These are phyloP conservation scores for Rotaria sp. DNA, from an alignment of 2,888 invertebrate species.

Conservation along the genomic window DNA sequence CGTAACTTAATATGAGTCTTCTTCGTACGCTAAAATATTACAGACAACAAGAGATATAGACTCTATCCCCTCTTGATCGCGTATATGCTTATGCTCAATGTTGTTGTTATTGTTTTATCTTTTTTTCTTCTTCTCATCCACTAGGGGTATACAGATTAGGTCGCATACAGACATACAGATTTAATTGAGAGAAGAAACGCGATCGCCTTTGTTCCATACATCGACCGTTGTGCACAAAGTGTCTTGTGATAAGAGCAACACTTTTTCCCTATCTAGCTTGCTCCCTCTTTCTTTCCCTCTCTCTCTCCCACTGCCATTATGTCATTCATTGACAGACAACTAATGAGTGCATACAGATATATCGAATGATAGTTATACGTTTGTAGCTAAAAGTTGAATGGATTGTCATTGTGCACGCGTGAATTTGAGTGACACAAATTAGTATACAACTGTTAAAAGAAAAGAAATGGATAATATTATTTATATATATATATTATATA, in stretches of 20 bases:
- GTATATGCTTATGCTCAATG: neutral
- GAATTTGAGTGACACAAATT: conserved; percentile 17
- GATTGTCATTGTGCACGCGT: neutral
- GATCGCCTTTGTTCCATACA: neutral
- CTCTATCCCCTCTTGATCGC: neutral
- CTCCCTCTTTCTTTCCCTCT: neutral
- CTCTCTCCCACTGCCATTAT: neutral
- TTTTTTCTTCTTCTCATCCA: neutral
- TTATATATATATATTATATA: neutral
- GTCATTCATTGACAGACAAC: neutral
- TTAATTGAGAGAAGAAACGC: neutral
- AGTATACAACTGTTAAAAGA: neutral
- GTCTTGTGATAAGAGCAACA: neutral
- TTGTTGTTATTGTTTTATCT: conserved; percentile 10
- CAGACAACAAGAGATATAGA: neutral
- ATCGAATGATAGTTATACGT: neutral
- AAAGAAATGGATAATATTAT: neutral
- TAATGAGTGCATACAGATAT: neutral
- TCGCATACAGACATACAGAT: neutral
- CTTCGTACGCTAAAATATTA: neutral
- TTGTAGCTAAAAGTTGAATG: neutral
- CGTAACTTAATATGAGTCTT: neutral
- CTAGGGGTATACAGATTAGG: neutral
- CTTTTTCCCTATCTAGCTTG: neutral
- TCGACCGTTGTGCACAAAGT: neutral